Evolutionary conservation across 2,888 invertebrate species (phyloP).

Genomic region (Eledona agricola): DNA sequence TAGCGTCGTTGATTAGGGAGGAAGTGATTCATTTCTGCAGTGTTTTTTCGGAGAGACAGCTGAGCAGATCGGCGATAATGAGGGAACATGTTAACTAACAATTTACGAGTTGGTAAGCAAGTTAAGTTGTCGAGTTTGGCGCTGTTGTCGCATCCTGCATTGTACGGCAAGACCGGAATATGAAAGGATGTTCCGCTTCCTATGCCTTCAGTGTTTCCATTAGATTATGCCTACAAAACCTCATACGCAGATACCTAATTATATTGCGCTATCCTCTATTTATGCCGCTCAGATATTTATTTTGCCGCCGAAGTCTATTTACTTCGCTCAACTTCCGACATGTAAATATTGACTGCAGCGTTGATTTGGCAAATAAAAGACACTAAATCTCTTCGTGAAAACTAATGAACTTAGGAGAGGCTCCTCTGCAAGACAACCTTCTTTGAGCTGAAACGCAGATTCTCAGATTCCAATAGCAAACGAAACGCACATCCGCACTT

Average conservation of each 20-base stretch:
- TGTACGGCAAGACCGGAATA: slow-evolving; percentile 48
- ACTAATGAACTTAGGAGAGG: slow-evolving; percentile 23
- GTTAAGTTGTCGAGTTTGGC: slow-evolving; percentile 42
- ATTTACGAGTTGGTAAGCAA: slow-evolving; percentile 46
- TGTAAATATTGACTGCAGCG: slow-evolving; percentile 28
- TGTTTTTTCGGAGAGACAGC: slow-evolving; percentile 38
- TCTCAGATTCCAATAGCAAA: slow-evolving; percentile 40
- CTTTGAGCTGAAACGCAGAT: slow-evolving; percentile 14
- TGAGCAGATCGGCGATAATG: slow-evolving; percentile 39
- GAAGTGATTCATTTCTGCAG: slow-evolving; percentile 40
- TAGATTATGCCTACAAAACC: slow-evolving; percentile 49
- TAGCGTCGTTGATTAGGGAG: slow-evolving; percentile 35
- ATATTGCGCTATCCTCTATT: slow-evolving; percentile 42
- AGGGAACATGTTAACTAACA: slow-evolving; percentile 43
- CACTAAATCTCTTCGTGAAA: slow-evolving; percentile 19
- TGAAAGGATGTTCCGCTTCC: slow-evolving; percentile 51
- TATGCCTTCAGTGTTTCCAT: slow-evolving; percentile 48
- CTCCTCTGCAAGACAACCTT: slow-evolving; percentile 6
- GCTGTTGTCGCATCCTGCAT: slow-evolving; percentile 46
- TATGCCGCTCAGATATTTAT: slow-evolving; percentile 34
- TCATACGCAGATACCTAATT: slow-evolving; percentile 47
- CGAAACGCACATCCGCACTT: slow-evolving; percentile 40
- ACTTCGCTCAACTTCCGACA: slow-evolving; percentile 27
- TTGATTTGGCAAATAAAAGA: slow-evolving; percentile 34
- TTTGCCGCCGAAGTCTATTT: slow-evolving; percentile 33